phyloP scores from a whole-genome alignment of 2,797 vertebrate species.

The Karalla daura region DNA sequence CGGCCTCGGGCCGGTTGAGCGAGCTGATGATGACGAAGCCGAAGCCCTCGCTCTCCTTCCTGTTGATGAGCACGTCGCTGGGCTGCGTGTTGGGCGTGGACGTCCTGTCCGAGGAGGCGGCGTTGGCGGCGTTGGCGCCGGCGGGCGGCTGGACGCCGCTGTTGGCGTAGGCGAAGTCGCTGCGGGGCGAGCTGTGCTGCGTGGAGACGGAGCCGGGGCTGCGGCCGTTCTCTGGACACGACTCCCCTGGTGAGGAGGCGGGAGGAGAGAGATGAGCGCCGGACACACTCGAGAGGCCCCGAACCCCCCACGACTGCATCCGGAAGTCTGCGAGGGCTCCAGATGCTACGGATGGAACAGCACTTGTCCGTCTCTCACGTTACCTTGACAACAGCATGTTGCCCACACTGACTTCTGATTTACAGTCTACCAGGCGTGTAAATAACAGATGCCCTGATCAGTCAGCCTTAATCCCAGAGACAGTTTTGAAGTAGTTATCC shows the following conservation, averaged over 20 bases:
- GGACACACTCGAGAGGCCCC: too few relatives aligned
- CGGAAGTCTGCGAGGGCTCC: too few relatives aligned
- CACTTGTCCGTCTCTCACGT: too few relatives aligned
- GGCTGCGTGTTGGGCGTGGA: slow-evolving; percentile 85
- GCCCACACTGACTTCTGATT: too few relatives aligned
- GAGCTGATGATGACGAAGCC: slow-evolving; percentile 99
- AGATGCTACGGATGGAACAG: too few relatives aligned
- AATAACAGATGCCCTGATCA: too few relatives aligned
- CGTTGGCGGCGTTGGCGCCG: slow-evolving; percentile 73
- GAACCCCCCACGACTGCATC: too few relatives aligned
- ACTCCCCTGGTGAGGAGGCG: slow-evolving; percentile 87
- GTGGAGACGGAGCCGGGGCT: slow-evolving; percentile 95
- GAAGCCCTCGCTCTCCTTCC: slow-evolving; percentile 97
- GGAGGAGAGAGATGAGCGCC: slow-evolving; percentile 43
- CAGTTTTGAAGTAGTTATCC: too few relatives aligned
- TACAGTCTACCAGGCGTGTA: too few relatives aligned
- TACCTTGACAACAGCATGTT: too few relatives aligned
- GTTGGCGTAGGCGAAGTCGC: slow-evolving; percentile 92
- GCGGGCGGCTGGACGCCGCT: slow-evolving; percentile 83
- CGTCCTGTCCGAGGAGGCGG: slow-evolving; percentile 83
- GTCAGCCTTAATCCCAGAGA: too few relatives aligned
- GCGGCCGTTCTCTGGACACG: slow-evolving; percentile 94
- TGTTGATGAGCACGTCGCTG: slow-evolving; percentile 93
- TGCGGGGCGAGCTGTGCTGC: slow-evolving; percentile 96
- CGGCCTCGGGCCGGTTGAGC: slow-evolving; percentile 92